Evolutionary conservation across 2,113 vertebrate species (phyloP).

Genomic region (Nothocercus julius): DNA sequence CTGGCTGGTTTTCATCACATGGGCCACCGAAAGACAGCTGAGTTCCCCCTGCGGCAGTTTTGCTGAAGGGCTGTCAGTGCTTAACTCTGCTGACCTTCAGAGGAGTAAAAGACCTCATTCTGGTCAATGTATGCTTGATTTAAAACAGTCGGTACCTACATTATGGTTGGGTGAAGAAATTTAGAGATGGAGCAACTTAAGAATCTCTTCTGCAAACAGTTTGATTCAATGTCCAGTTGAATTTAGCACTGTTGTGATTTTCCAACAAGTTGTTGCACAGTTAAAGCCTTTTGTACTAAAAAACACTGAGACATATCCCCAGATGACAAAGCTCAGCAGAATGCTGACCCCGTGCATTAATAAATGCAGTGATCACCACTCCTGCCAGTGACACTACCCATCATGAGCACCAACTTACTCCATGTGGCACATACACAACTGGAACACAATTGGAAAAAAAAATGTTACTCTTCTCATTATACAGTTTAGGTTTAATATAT

Average conservation of each 20-base stretch:
- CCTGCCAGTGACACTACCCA: background rate
- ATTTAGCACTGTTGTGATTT: background rate
- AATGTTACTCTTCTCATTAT: background rate
- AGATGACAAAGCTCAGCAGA: background rate
- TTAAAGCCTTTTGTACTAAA: background rate
- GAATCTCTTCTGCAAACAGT: background rate
- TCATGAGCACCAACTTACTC: background rate
- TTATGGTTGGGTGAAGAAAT: background rate
- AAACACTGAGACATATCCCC: background rate
- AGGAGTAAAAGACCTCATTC: background rate
- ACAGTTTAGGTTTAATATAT: background rate
- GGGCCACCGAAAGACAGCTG: background rate
- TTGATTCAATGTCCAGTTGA: background rate
- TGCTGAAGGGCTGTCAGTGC: background rate
- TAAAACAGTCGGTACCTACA: background rate
- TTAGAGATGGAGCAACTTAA: background rate
- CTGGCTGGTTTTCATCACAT: background rate
- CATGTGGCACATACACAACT: background rate
- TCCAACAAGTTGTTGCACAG: background rate
- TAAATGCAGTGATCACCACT: background rate
- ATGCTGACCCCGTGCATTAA: background rate
- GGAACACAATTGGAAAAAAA: slow-evolving; percentile 8
- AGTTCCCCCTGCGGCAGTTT: background rate
- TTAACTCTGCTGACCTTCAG: background rate
- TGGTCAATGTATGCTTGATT: background rate